Percentiles rank a stretch among this genome's conserved stretches.
Evolutionary conservation across 2,888 invertebrate species (phyloP).

Genomic region (Cerceris ruficornis): DNA sequence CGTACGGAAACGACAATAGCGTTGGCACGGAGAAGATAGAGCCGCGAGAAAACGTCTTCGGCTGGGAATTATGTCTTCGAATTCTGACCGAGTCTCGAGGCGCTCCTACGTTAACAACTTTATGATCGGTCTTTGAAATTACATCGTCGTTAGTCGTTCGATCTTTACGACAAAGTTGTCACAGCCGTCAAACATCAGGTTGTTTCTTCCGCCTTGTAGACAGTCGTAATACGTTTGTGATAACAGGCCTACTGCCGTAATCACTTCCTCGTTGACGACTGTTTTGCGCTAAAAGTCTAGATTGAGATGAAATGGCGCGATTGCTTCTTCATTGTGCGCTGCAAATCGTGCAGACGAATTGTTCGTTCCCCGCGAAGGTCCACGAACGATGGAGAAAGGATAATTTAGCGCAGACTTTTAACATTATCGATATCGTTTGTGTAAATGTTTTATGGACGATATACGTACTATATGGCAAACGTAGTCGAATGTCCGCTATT

Average conservation of each 20-base stretch:
- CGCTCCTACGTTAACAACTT: constrained; percentile 47
- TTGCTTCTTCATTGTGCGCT: no score
- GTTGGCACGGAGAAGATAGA: constrained; percentile 31
- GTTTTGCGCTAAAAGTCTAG: no score
- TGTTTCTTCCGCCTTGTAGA: background rate
- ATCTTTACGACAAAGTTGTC: constrained; percentile 55
- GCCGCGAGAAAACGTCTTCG: constrained; percentile 50
- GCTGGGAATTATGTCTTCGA: constrained; percentile 54
- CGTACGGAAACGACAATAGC: constrained; percentile 43
- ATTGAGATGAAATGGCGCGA: no score
- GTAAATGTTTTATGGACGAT: no score
- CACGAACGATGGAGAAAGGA: background rate
- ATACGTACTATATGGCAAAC: background rate
- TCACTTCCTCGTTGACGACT: no score
- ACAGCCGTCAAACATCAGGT: constrained; percentile 10
- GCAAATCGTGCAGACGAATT: no score
- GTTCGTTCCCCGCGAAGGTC: no score
- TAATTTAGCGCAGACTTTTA: background rate
- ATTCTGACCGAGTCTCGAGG: constrained; percentile 43
- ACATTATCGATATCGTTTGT: no score
- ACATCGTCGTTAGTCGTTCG: constrained; percentile 36
- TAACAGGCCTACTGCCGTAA: background rate
- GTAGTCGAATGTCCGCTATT: constrained; percentile 21
- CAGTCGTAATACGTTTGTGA: background rate
- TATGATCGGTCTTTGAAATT: constrained; percentile 42